A percentile compares a stretch with the other conserved stretches of the same genome.
phyloP scores from a whole-genome alignment of 2,113 vertebrate species.

The Noctilio leporinus region DNA sequence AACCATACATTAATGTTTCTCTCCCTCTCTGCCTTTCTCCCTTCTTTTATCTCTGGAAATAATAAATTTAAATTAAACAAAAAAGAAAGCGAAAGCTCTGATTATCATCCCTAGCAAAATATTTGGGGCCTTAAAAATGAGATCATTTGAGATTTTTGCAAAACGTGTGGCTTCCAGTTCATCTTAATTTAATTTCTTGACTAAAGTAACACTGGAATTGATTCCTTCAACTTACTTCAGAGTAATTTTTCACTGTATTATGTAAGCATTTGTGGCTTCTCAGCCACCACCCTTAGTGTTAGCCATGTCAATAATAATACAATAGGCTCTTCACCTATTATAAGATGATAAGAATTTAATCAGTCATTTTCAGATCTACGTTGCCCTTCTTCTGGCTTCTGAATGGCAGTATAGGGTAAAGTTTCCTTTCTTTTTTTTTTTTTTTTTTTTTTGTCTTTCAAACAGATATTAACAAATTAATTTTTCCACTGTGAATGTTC shows the following conservation, averaged over 20 bases:
- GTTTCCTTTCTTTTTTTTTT: background rate
- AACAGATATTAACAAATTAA: background rate
- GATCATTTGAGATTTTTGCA: constrained; percentile 41
- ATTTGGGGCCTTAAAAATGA: constrained; percentile 15
- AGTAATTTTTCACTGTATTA: background rate
- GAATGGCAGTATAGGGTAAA: background rate
- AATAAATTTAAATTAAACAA: no score
- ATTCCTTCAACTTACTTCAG: background rate
- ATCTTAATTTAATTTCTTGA: constrained; percentile 38
- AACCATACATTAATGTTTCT: no score
- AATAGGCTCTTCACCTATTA: background rate
- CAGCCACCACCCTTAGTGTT: background rate
- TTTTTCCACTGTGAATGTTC: no score
- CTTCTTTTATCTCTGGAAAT: no score
- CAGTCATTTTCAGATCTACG: background rate
- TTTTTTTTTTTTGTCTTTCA: background rate
- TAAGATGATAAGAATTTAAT: background rate
- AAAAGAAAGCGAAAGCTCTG: background rate
- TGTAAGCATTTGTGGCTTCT: background rate
- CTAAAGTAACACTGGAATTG: background rate
- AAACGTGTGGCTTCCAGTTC: constrained; percentile 13
- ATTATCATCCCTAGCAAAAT: background rate
- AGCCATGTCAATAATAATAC: background rate
- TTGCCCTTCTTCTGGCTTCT: background rate
- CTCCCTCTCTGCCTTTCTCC: no score